phyloP scores from a whole-genome alignment of 1,140 invertebrate species.

The Zophobas morio region DNA sequence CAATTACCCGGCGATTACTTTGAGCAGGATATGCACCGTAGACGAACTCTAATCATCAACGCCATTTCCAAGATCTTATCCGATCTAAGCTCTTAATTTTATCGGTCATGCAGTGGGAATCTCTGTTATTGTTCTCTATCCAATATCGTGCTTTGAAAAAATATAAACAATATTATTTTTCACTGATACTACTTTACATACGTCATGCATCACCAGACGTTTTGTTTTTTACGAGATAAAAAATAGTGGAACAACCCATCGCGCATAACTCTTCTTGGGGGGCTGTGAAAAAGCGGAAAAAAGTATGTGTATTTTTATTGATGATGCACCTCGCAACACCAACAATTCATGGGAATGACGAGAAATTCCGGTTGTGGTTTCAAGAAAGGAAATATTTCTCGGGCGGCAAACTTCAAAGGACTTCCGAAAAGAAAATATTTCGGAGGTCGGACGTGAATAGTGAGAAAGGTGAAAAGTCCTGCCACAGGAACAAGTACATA shows the following conservation, averaged over 20 bases:
- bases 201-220: too few relatives aligned
- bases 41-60: conserved; percentile 4
- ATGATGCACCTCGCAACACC: not conserved
- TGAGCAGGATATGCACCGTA: conserved; percentile 1
- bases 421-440: conserved; percentile 4
- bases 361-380: not conserved
- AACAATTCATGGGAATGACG: not conserved
- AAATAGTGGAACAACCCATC: too few relatives aligned
- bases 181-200: not conserved
- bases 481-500: too few relatives aligned
- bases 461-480: too few relatives aligned
- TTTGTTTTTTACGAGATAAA: too few relatives aligned
- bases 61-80: conserved; percentile 7
- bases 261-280: too few relatives aligned
- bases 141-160: conserved; percentile 5
- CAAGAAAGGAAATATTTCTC: not conserved
- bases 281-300: too few relatives aligned
- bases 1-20: not conserved
- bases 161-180: conserved; percentile 14
- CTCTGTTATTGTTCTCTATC: conserved; percentile 2
- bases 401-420: conserved; percentile 1
- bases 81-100: conserved; percentile 5
- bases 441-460: too few relatives aligned
- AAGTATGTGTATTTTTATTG: not conserved
- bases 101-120: conserved; percentile 11